phyloP scores from a whole-genome alignment of 2,797 vertebrate species.

The Siniperca undulata region DNA sequence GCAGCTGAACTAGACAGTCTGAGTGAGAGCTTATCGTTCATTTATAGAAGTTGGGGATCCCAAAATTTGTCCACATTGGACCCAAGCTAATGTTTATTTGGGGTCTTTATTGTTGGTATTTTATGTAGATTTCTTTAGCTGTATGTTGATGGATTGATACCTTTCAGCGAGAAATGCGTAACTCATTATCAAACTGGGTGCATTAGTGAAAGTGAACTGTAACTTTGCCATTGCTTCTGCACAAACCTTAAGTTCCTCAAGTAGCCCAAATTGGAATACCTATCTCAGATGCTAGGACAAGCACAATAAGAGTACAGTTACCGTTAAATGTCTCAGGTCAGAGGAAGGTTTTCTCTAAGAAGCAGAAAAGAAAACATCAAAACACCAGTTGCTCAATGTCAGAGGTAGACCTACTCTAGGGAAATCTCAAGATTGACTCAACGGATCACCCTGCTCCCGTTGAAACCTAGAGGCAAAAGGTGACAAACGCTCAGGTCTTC shows the following conservation, averaged over 20 bases:
- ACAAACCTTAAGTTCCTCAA: neutral
- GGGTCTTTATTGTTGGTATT: neutral
- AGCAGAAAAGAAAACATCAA: neutral
- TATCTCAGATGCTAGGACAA: too few species aligned
- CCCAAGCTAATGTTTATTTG: neutral
- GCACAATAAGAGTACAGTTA: too few species aligned
- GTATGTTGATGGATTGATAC: neutral
- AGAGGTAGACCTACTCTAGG: too few species aligned
- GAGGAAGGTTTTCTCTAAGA: neutral
- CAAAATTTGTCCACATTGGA: neutral
- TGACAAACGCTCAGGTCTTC: slow-evolving; percentile 8
- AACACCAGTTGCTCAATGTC: neutral
- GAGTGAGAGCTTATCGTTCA: neutral
- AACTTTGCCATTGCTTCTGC: neutral
- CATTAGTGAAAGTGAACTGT: neutral
- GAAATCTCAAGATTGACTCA: neutral
- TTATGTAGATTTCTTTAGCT: neutral
- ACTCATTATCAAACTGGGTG: neutral
- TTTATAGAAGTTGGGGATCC: neutral
- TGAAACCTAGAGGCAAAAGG: slow-evolving; percentile 29
- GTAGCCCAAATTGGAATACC: neutral
- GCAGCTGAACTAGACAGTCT: neutral
- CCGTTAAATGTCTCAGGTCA: neutral
- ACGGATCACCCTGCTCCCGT: neutral
- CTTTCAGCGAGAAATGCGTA: neutral